Evolutionary conservation across 92 coral and sea anemone species (phyloP), one percentile per base, ranked within the genome.

Genomic region (Umimayanthus chanpuru): DNA sequence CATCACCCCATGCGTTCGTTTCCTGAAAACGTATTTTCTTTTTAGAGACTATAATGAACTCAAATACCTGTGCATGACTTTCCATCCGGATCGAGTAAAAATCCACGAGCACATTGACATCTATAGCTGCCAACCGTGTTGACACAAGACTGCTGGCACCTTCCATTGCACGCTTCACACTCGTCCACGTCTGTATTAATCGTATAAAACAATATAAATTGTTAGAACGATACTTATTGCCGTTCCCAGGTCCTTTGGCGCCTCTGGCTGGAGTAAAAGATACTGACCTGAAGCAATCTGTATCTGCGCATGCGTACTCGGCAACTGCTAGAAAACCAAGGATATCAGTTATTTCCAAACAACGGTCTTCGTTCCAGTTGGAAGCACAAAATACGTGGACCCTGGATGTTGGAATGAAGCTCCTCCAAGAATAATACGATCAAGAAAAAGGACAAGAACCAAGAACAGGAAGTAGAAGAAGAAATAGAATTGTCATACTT

Each of bases 31-130:
- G 3, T 2, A 11, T 11, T 53, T 1, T 61, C 9, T 9, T 21
- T 20, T 61, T 23, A 20, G 21, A 8, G 68, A 61, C 68, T 53
- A 15, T 18, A 12, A 53, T 11, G 18, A 53, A 53, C 14, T 61
- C 18, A 61, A 9, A 39, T 76, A 76, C 80, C 80, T 76, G 56
- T 76, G 80, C 80, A 76, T 26, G 80, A 76, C 32, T 40, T 76
- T 44, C 80, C 80, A 76, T 76, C 80, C 80, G 80, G 80, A 40
- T 76, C 29, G 23, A 76, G 80, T 40, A 76, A 40, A 18, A 76
- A 76, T 76, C 80, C 80, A 39, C 80, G 80, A 40, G 40, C 14
- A 76, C 80, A 76, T 4, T 76, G 80, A 29, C 80, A 76, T 39
- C 23, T 76, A 29, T 76, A 76, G n/a, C 53, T 76, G 14, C 80